phyloP scores from a whole-genome alignment of 2,888 invertebrate species.

The Drosophila infuscata region DNA sequence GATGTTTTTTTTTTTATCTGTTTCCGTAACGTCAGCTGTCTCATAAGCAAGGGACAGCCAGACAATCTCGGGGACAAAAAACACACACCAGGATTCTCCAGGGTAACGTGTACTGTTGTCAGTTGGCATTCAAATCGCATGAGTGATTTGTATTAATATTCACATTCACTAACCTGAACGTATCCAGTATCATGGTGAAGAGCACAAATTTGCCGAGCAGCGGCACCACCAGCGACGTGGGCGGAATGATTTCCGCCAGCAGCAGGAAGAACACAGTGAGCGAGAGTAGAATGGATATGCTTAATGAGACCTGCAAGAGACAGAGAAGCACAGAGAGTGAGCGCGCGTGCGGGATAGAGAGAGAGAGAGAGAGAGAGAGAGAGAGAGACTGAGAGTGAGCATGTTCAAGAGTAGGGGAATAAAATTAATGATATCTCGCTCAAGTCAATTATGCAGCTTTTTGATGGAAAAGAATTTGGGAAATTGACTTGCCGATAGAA shows the following conservation, averaged over 20 bases:
- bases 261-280: constrained; percentile 98
- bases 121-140: constrained; percentile 58
- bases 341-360: background rate
- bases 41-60: constrained; percentile 33
- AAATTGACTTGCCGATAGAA: constrained; percentile 44
- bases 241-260: constrained; percentile 94
- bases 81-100: background rate
- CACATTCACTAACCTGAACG: constrained; percentile 90
- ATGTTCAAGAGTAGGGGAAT: background rate
- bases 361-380: constrained; percentile 1
- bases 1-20: constrained; percentile 48
- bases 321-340: constrained; percentile 70
- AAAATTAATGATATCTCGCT: constrained; percentile 42
- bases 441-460: constrained; percentile 55
- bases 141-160: constrained; percentile 27
- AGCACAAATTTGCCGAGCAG: constrained; percentile 97
- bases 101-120: constrained; percentile 30
- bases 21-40: constrained; percentile 40
- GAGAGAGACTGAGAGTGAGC: background rate
- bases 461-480: constrained; percentile 46
- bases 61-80: background rate
- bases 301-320: constrained; percentile 92
- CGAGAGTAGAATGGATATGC: constrained; percentile 97
- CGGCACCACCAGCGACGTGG: constrained; percentile 96
- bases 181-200: constrained; percentile 98